These are phyloP conservation scores for Gephyroberyx darwinii DNA, from an alignment of 2,797 vertebrate species.

Conservation along the genomic window DNA sequence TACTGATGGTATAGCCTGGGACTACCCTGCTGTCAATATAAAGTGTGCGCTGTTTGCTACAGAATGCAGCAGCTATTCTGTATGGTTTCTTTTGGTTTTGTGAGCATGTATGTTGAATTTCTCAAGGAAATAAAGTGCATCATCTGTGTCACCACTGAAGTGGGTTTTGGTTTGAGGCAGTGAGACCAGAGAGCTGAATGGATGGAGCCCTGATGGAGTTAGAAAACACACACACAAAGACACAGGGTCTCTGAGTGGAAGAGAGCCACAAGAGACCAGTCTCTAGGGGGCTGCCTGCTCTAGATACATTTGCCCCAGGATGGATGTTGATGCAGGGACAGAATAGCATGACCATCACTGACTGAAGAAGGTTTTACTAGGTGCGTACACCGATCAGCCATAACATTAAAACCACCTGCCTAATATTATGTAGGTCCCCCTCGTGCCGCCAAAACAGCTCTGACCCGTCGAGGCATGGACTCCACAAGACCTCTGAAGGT, in stretches of 20 bases:
- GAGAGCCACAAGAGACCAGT: constrained; percentile 19
- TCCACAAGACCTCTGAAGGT: too few relatives aligned
- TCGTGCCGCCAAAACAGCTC: too few relatives aligned
- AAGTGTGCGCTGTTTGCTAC: constrained; percentile 1
- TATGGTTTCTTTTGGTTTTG: too few relatives aligned
- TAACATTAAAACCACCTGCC: too few relatives aligned
- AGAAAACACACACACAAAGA: not conserved
- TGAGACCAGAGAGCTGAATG: constrained; percentile 54
- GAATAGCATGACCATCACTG: not conserved
- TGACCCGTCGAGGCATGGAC: too few relatives aligned
- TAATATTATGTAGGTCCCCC: too few relatives aligned
- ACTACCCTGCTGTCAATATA: too few relatives aligned
- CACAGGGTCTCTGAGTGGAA: constrained; percentile 13
- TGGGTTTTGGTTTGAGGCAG: constrained; percentile 27
- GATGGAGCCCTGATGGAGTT: constrained; percentile 55
- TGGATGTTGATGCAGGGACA: constrained; percentile 13
- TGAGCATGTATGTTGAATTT: not conserved
- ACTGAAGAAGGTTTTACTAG: too few relatives aligned
- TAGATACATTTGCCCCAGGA: constrained; percentile 51
- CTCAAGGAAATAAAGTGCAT: constrained; percentile 44
- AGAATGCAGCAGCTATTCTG: constrained; percentile 6
- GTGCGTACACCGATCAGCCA: too few relatives aligned
- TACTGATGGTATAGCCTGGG: too few relatives aligned
- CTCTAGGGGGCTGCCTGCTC: constrained; percentile 50
- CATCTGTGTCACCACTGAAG: constrained; percentile 18